These are phyloP conservation scores for Sturnus vulgaris DNA, from an alignment of 2,113 vertebrate genomes.

Conservation along the genomic window DNA sequence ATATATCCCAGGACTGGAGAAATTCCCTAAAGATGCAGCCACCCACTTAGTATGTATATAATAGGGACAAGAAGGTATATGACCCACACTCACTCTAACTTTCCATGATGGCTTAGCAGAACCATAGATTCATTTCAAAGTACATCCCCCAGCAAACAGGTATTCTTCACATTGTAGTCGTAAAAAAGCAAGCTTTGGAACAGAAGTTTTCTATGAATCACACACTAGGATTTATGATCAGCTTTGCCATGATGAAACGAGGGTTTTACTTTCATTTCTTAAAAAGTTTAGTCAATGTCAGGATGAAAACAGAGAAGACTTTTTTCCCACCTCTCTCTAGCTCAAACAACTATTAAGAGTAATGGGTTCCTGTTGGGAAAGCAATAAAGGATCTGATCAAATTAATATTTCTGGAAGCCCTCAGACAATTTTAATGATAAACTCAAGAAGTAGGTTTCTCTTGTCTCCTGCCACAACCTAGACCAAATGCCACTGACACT, in stretches of 20 bases:
- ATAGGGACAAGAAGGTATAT: not conserved
- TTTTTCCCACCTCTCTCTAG: not conserved
- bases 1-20: not conserved
- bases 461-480: not conserved
- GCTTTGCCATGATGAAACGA: not conserved
- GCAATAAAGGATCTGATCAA: not conserved
- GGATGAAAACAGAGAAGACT: not conserved
- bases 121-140: not conserved
- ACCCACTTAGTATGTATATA: not conserved
- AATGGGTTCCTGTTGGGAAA: not conserved
- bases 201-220: not conserved
- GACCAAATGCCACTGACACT: not conserved
- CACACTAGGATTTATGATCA: not conserved
- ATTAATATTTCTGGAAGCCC: not conserved
- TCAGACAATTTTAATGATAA: not conserved
- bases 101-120: not conserved
- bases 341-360: not conserved
- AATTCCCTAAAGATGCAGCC: not conserved
- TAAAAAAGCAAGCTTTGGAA: not conserved
- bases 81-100: not conserved
- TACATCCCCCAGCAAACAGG: fast-evolving
- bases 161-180: not conserved
- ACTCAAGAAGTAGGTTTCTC: not conserved
- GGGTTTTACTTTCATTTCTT: not conserved
- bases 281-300: not conserved